Evolutionary conservation across 2,113 vertebrate genomes (phyloP).

Genomic region (Sinocyclocheilus grahami): DNA sequence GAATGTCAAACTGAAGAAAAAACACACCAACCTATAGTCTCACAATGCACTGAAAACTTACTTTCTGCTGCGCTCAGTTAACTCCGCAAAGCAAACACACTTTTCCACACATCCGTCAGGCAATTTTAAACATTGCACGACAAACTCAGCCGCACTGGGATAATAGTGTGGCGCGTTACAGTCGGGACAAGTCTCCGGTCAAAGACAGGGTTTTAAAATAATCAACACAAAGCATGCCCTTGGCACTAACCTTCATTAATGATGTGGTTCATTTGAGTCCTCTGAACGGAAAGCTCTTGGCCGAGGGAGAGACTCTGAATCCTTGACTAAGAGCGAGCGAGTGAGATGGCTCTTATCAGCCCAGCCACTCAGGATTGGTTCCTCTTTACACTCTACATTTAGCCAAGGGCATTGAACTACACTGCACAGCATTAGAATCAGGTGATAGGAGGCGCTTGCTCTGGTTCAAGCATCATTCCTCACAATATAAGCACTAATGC

Average conservation of each 20-base stretch:
- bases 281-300: slow-evolving; percentile 29
- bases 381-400: slow-evolving; percentile 41
- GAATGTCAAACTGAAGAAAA: slow-evolving; percentile 71
- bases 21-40: slow-evolving; percentile 27
- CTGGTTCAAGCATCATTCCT: background rate
- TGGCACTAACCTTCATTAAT: slow-evolving; percentile 53
- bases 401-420: slow-evolving; percentile 35
- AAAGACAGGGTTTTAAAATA: slow-evolving; percentile 32
- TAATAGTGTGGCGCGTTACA: slow-evolving; percentile 27
- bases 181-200: background rate
- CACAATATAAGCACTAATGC: background rate
- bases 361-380: slow-evolving; percentile 29
- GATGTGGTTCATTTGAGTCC: slow-evolving; percentile 53
- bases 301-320: background rate
- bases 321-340: slow-evolving; percentile 13
- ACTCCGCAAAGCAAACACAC: slow-evolving; percentile 11
- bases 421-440: slow-evolving; percentile 21
- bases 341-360: slow-evolving; percentile 47
- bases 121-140: background rate
- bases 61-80: slow-evolving; percentile 1
- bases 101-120: background rate
- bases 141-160: background rate
- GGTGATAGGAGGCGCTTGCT: background rate
- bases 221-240: slow-evolving; percentile 33
- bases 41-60: background rate